These are phyloP conservation scores for Drosophila mimetica DNA, from an alignment of 2,888 invertebrate species.

Conservation along the genomic window DNA sequence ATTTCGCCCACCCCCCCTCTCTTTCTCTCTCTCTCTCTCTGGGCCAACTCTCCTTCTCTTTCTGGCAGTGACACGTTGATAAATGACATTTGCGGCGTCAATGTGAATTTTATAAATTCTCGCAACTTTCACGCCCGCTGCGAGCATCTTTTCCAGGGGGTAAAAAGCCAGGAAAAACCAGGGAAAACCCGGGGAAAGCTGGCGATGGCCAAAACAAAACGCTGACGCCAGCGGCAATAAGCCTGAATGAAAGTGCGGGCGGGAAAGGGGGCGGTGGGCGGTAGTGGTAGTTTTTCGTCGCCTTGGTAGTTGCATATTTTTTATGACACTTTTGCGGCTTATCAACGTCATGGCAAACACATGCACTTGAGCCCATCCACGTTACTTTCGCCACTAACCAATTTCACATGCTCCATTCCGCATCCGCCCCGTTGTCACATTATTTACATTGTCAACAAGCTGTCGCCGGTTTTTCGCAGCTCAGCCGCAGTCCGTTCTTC, in stretches of 20 bases:
- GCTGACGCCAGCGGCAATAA: slow-evolving; percentile 55
- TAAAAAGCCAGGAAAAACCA: background rate
- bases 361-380: slow-evolving; percentile 56
- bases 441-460: slow-evolving; percentile 77
- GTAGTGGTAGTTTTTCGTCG: slow-evolving; percentile 32
- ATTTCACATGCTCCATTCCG: slow-evolving; percentile 13
- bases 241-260: slow-evolving; percentile 1
- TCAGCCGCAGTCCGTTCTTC: slow-evolving; percentile 36
- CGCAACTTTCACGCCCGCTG: slow-evolving; percentile 76
- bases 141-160: slow-evolving; percentile 20
- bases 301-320: slow-evolving; percentile 70
- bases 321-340: slow-evolving; percentile 80
- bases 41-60: background rate
- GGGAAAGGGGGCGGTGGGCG: background rate
- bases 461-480: slow-evolving; percentile 61
- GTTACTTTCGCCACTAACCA: slow-evolving; percentile 35
- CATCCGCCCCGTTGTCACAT: slow-evolving; percentile 43
- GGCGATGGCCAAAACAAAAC: slow-evolving; percentile 68
- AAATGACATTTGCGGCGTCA: slow-evolving; percentile 79
- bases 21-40: too few relatives aligned
- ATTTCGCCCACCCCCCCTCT: background rate
- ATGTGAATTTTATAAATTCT: slow-evolving; percentile 81
- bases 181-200: slow-evolving; percentile 52
- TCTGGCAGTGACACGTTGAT: slow-evolving; percentile 73
- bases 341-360: slow-evolving; percentile 76